A percentile compares a stretch with the other conserved stretches of the same genome.
Evolutionary conservation across 64 coral and sea anemone species (phyloP).

Genomic region (Exaiptasia diaphana): DNA sequence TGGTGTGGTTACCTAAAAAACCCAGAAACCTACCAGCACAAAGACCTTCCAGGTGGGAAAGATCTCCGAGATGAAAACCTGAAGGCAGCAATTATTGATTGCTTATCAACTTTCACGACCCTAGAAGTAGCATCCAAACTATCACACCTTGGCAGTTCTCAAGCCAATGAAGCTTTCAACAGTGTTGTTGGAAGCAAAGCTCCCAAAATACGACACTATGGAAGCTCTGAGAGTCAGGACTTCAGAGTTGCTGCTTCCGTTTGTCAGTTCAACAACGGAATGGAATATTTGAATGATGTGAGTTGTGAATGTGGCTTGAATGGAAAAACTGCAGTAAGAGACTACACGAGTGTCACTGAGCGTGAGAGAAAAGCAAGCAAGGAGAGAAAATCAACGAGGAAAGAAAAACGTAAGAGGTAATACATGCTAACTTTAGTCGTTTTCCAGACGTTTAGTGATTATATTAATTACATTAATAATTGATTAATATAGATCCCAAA

Average conservation of each 20-base stretch:
- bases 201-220: conserved; percentile 22
- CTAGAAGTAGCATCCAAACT: not conserved
- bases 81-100: not conserved
- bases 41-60: conserved; percentile 4
- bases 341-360: not conserved
- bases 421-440: too few relatives aligned
- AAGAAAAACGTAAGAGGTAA: not conserved
- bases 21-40: conserved; percentile 27
- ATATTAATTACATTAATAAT: too few relatives aligned
- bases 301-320: not conserved
- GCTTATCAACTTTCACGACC: not conserved
- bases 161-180: conserved; percentile 28
- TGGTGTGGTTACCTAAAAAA: conserved; percentile 31
- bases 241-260: conserved; percentile 6
- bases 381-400: not conserved
- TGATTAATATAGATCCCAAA: too few relatives aligned
- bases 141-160: not conserved
- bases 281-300: not conserved
- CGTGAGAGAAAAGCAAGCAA: not conserved
- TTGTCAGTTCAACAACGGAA: conserved; percentile 18
- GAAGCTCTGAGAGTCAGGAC: conserved; percentile 23
- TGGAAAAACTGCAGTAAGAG: not conserved
- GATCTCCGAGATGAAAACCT: conserved; percentile 1
- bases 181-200: conserved; percentile 13
- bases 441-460: too few relatives aligned